Conservation (phyloP, 1,140 invertebrate species). For the Zaprionus inermis region DNA sequence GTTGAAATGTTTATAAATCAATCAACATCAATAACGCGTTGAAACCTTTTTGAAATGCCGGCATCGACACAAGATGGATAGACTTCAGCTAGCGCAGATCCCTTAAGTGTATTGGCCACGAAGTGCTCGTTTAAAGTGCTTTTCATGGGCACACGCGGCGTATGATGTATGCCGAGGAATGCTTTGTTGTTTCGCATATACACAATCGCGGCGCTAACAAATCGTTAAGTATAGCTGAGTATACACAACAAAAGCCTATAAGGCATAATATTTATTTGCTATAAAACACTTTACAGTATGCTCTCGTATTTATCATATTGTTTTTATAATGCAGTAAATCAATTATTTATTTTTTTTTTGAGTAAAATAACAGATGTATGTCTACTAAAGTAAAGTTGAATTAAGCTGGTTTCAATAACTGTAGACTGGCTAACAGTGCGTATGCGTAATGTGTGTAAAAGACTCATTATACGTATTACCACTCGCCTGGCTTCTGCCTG, state of each 20-base stretch:
- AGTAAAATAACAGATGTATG: no score
- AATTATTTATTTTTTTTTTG: slow-evolving; percentile 13
- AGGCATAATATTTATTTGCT: neutral
- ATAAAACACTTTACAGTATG: neutral
- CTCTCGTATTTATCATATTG: neutral
- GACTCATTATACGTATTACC: neutral
- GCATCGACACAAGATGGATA: slow-evolving; percentile 60
- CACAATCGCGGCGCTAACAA: slow-evolving; percentile 30
- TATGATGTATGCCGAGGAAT: slow-evolving; percentile 38
- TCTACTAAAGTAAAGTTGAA: neutral
- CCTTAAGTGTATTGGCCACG: slow-evolving; percentile 27
- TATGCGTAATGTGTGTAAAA: slow-evolving; percentile 49
- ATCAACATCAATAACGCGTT: slow-evolving; percentile 75
- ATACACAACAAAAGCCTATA: slow-evolving; percentile 11
- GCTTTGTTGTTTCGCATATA: slow-evolving; percentile 29
- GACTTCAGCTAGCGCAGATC: slow-evolving; percentile 31
- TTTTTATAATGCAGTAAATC: slow-evolving; percentile 3
- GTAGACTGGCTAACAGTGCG: slow-evolving; percentile 20
- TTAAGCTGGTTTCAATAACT: slow-evolving; percentile 18
- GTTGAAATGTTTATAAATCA: slow-evolving; percentile 79
- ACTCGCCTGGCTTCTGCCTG: neutral
- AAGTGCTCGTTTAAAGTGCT: slow-evolving; percentile 23
- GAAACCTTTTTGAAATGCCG: slow-evolving; percentile 45
- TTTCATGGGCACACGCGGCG: slow-evolving; percentile 40
- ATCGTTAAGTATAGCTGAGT: slow-evolving; percentile 8